phyloP scores from a whole-genome alignment of 2,113 vertebrate genomes.

The Tragelaphus strepsiceros region DNA sequence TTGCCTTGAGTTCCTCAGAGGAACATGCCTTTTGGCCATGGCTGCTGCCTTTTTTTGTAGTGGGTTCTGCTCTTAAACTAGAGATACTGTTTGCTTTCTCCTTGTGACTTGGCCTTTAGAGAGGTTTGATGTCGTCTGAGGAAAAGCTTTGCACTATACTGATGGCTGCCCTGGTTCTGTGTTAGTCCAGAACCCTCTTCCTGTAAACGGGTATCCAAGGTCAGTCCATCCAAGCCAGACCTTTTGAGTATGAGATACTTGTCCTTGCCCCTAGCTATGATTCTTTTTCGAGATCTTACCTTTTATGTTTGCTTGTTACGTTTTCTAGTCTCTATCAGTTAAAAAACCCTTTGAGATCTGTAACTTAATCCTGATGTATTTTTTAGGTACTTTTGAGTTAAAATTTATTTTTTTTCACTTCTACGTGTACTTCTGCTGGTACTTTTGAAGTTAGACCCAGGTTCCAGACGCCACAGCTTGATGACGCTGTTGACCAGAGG shows the following conservation, averaged over 20 bases:
- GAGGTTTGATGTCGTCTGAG: neutral
- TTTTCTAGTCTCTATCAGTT: neutral
- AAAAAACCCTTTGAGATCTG: neutral
- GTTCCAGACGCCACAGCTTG: neutral
- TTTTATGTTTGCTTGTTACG: neutral
- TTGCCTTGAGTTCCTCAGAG: neutral
- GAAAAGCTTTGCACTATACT: neutral
- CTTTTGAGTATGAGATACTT: neutral
- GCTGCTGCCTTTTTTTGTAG: neutral
- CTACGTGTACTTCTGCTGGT: neutral
- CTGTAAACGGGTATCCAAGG: neutral
- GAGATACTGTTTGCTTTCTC: neutral
- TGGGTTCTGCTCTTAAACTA: neutral
- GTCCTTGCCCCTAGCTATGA: neutral
- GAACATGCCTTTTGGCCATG: neutral
- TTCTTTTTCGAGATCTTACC: neutral
- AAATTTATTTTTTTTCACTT: neutral
- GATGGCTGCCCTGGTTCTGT: neutral
- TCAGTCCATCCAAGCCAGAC: neutral
- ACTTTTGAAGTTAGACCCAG: neutral
- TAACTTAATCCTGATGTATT: neutral
- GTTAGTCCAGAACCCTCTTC: neutral
- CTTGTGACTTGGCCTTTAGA: neutral
- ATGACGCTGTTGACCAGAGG: neutral
- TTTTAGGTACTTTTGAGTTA: neutral